Base-by-base conservation (phyloP, 2,888 invertebrate species). In the Pedicia rivosa region DNA sequence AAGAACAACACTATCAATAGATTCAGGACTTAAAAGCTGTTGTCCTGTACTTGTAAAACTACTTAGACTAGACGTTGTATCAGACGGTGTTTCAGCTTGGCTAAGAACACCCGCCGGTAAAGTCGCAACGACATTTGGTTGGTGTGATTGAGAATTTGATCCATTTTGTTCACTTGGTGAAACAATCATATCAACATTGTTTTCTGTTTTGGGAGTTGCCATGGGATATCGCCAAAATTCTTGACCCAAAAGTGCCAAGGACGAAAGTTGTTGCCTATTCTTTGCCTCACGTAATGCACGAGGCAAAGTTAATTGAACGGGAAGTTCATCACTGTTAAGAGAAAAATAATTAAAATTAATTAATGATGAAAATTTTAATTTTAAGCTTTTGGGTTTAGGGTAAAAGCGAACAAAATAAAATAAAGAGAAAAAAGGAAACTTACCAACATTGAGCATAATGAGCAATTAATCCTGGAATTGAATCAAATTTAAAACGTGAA, bases 391-490 rank as follows among this genome's bases (percentile, higher is more conserved):
- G n/a, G n/a, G n/a, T n/a, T n/a, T n/a, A n/a, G n/a, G n/a, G n/a
- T n/a, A n/a, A n/a, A n/a, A n/a, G n/a, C n/a, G n/a, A 8, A 10
- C 12, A 35, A 16, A 12, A 17, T 15, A 25, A 30, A 29, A 35
- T n/a, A 13, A 27, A 15, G 12, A 27, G 12, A 13, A 12, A 12
- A 13, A 27, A 3, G 4, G 12, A 22, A 20, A 59, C 70, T 67
- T 56, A 80, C 80, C 84, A 90, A 63, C 87, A 86, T 56, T 84
- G 82, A 36, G 88, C 84, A 62, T 94, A 95, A 64, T 94, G 87
- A 37, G 87, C 86, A 47, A 95, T 84, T 47, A 95, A 70, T 44
- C 83, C 78, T 27, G 92, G 91, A 59, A 94, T 87, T 50, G 86
- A 86, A 56, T 82, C 80, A 61, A 95, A 95, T 53, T 82, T 78